A percentile compares a stretch with the other conserved stretches of the same genome.
These are phyloP conservation scores for Axinella damicornis DNA, from an alignment of 37 sponge, comb jelly and placozoan species.

Conservation along the genomic window DNA sequence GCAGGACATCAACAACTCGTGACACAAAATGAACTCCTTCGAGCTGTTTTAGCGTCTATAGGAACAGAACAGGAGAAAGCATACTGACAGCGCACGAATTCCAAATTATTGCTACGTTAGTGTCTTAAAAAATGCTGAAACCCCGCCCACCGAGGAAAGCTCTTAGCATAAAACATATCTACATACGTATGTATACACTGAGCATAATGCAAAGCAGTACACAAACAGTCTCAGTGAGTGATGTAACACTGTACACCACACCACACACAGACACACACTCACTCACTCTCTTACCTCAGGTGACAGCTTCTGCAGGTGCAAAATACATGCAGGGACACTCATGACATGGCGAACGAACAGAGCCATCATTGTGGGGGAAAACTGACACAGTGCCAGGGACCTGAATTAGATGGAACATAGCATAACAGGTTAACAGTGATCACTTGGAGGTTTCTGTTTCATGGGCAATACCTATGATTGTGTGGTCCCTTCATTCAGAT, in stretches of 20 bases:
- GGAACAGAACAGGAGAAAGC: neutral
- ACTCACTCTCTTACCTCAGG: constrained; percentile 58
- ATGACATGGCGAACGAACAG: constrained; percentile 40
- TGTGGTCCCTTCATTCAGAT: too few species aligned
- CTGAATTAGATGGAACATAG: neutral
- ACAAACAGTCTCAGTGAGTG: too few species aligned
- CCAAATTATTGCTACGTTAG: too few species aligned
- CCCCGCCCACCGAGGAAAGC: too few species aligned
- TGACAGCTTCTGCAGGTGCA: constrained; percentile 51
- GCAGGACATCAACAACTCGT: constrained; percentile 8
- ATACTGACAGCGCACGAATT: too few species aligned
- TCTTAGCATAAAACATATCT: too few species aligned
- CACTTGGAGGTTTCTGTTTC: too few species aligned
- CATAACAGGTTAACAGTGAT: too few species aligned
- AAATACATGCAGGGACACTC: constrained; percentile 57
- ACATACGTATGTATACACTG: too few species aligned
- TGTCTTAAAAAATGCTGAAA: too few species aligned
- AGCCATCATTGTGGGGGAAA: constrained; percentile 53
- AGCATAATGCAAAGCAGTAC: too few species aligned
- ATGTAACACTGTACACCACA: neutral
- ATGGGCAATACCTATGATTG: too few species aligned
- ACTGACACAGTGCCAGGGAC: constrained; percentile 56
- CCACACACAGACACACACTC: neutral
- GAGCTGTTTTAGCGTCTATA: constrained; percentile 40
- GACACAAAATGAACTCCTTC: constrained; percentile 18